Evolutionary conservation across 2,113 vertebrate species (phyloP).

Genomic region (Chionodraco myersi): DNA sequence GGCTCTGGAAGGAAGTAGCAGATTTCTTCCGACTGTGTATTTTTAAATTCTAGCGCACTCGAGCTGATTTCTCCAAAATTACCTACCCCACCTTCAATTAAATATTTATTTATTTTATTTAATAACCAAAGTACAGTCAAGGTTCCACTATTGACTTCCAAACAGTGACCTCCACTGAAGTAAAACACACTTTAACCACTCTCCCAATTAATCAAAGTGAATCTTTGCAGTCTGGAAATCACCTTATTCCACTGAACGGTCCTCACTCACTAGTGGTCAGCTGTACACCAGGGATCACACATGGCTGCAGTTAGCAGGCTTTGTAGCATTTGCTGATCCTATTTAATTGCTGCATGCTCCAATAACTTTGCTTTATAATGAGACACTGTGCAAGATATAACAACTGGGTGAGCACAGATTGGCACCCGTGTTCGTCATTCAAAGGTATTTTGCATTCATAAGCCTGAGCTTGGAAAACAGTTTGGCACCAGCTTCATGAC

Average conservation of each 20-base stretch:
- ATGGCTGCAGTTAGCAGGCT: conserved; percentile 28
- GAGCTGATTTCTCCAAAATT: too few species aligned
- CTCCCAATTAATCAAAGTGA: conserved; percentile 59
- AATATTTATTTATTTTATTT: conserved; percentile 7
- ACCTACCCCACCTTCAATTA: too few species aligned
- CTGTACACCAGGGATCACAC: conserved; percentile 34
- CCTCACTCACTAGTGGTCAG: conserved; percentile 43
- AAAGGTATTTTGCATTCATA: conserved; percentile 51
- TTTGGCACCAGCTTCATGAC: conserved; percentile 59
- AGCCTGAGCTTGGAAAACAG: conserved; percentile 49
- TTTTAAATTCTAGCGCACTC: too few species aligned
- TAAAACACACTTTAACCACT: conserved; percentile 10
- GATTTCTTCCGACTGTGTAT: too few species aligned
- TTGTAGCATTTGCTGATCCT: conserved; percentile 57
- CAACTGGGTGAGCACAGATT: conserved; percentile 34
- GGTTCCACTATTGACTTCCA: conserved; percentile 56
- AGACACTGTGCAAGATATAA: conserved; percentile 35
- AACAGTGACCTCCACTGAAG: conserved; percentile 38
- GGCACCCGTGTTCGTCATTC: conserved; percentile 27
- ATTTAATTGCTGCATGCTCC: conserved; percentile 60
- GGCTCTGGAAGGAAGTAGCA: too few species aligned
- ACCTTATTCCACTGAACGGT: conserved; percentile 32
- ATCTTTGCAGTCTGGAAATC: conserved; percentile 41
- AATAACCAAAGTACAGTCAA: conserved; percentile 30
- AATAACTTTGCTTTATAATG: conserved; percentile 57